These are phyloP conservation scores for Arothron firmamentum DNA, from an alignment of 2,113 vertebrate species.

Conservation along the genomic window DNA sequence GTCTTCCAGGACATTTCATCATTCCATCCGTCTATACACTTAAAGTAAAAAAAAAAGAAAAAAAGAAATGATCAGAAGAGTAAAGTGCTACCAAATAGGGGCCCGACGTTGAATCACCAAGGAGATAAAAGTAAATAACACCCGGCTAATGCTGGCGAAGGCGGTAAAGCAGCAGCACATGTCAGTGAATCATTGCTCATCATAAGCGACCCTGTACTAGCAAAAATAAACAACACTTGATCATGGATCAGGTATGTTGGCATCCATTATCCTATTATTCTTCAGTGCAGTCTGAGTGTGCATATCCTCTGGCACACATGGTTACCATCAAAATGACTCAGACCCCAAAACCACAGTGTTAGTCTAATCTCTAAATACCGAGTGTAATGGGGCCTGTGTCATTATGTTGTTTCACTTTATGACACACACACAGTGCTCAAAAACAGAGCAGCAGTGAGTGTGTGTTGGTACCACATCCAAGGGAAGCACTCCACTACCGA, in stretches of 20 bases:
- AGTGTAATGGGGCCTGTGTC: slow-evolving; percentile 61
- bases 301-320: slow-evolving; percentile 63
- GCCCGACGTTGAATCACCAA: too few relatives aligned
- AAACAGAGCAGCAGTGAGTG: slow-evolving; percentile 22
- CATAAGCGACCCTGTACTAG: slow-evolving; percentile 25
- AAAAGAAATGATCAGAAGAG: too few relatives aligned
- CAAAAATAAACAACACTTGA: slow-evolving; percentile 28
- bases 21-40: too few relatives aligned
- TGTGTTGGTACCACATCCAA: slow-evolving; percentile 46
- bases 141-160: neutral
- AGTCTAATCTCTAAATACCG: slow-evolving; percentile 68
- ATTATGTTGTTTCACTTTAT: slow-evolving; percentile 59
- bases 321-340: slow-evolving; percentile 56
- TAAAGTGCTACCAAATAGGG: too few relatives aligned
- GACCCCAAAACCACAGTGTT: slow-evolving; percentile 67
- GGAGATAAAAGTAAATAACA: too few relatives aligned
- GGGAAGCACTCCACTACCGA: slow-evolving; percentile 17
- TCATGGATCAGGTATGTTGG: slow-evolving; percentile 60
- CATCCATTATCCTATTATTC: slow-evolving; percentile 55
- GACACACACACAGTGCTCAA: slow-evolving; percentile 45
- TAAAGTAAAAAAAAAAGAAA: too few relatives aligned
- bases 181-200: slow-evolving; percentile 29
- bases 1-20: too few relatives aligned
- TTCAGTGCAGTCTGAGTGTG: slow-evolving; percentile 46
- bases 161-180: neutral